Evolutionary conservation across 2,797 vertebrate species (phyloP), one percentile per base, ranked within the genome.

Genomic region (Acipenser oxyrinchus): DNA sequence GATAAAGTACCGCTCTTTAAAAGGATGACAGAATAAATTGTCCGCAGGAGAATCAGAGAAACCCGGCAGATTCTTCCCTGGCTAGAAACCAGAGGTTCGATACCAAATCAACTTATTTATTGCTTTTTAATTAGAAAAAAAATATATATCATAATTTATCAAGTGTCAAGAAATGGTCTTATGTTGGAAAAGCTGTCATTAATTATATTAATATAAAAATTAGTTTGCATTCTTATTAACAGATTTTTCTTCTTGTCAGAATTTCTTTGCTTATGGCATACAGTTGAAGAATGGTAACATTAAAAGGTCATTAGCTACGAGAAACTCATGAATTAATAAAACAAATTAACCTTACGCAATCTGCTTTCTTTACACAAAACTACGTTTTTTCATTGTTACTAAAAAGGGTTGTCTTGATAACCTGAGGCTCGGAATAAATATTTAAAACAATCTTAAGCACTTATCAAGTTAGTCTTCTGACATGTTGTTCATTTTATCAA

Each of bases 261-360:
- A 10, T 52, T 53, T 18, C 10, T 49, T 62, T 13, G 80, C 75
- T 75, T 79, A 73, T 82, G 81, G 71, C 70, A 77, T 78, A 68
- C 72, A 74, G 74, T 72, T 73, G 66, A 76, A 79, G 78, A 70
- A 65, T 68, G 60, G 60, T 55, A 50, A 10, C 48, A 69, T 69
- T 84, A 80, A 80, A 55, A 78, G 75, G 72, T 74, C 78, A 79
- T 83, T 75, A 84, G 77, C 73, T 76, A 79, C 67, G 11, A 55
- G 67, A 62, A 18, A 8, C 68, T 67, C 60, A 66, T 55, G 63
- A 49, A 55, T 70, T 61, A 12, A 37, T 62, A 66, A 62, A 66
- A 51, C 52, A 64, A 66, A 76, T 81, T 78, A 76, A 57, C 77
- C 79, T 79, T 82, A 77, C 75, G 68, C 71, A 75, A 77, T 71